Base-by-base conservation (phyloP, 1,140 invertebrate species). In the Riptortus pedestris region DNA sequence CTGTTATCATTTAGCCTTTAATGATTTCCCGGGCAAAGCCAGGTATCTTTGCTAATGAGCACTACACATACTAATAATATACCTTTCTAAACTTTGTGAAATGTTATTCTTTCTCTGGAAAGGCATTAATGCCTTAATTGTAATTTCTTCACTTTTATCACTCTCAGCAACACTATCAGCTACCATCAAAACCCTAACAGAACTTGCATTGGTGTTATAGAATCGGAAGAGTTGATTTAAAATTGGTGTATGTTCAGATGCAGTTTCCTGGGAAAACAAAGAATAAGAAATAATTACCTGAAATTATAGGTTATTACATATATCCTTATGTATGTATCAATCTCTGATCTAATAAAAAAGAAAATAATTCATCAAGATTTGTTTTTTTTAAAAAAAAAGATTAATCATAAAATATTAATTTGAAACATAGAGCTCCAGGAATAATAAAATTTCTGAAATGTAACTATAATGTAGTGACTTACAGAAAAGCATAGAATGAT, bases 141-240 rank as follows among this genome's bases (percentile, higher is more conserved):
- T 7, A 7, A 7, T 14, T 38, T 38, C 31, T 7, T 7, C 31
- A 7, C 5, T 7, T 38, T 5, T 5, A 38, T 5, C 14, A 38
- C 14, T 38, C 5, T 38, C 75, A 65, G 68, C 74, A 69, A 60
- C 67, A 51, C 75, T 74, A 18, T 73, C 71, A 2, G 76, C 75
- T 45, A 77, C 71, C 72, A 75, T 76, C 7, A 77, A 72, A 0
- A 83, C 81, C 61, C 87, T 79, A 33, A 91, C 81, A 0, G 87
- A 90, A 67, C 87, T 89, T 2, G 87, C 87, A 75, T 90, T 91
- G 4, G 81, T 78, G 74, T 93, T 93, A 70, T 88, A 88, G 73
- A 93, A 91, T 63, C 79, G 77, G 72, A 85, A 92, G 45, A 91
- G 73, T 68, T 85, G 81, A 72, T 84, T 87, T 73, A 89, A 85